Evolutionary conservation across 2,888 invertebrate genomes (phyloP).

Genomic region (Dromius quadrimaculatus): DNA sequence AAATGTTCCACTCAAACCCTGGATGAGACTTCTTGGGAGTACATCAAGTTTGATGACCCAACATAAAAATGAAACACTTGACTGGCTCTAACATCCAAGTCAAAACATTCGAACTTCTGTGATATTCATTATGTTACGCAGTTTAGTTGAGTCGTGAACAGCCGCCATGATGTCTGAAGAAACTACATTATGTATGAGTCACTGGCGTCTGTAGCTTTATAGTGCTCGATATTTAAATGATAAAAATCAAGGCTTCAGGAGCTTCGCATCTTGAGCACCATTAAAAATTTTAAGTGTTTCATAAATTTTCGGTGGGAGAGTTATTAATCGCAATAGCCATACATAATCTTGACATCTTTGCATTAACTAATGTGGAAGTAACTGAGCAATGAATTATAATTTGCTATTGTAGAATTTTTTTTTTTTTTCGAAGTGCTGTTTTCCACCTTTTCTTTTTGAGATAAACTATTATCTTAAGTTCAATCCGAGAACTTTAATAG

Average conservation of each 20-base stretch:
- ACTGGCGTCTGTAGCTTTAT: constrained; percentile 35
- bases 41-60: constrained; percentile 37
- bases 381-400: too few species aligned
- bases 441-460: too few species aligned
- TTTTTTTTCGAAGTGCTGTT: too few species aligned
- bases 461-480: too few species aligned
- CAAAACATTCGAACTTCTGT: constrained; percentile 43
- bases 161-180: constrained; percentile 37
- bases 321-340: constrained; percentile 25
- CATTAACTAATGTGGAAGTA: too few species aligned
- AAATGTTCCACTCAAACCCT: constrained; percentile 19
- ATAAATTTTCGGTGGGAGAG: constrained; percentile 29
- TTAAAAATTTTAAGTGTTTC: constrained; percentile 41
- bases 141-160: constrained; percentile 20
- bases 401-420: too few species aligned
- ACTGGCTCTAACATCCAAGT: constrained; percentile 11
- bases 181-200: constrained; percentile 43
- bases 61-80: constrained; percentile 41
- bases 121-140: constrained; percentile 46
- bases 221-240: constrained; percentile 45
- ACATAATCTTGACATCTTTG: neutral
- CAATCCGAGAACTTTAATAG: too few species aligned
- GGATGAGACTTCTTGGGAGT: constrained; percentile 2
- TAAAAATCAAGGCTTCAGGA: constrained; percentile 40
- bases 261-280: constrained; percentile 14